Percentiles rank a stretch among this genome's conserved stretches.
Evolutionary conservation across 2,113 vertebrate genomes (phyloP).

Genomic region (Malurus melanocephalus): DNA sequence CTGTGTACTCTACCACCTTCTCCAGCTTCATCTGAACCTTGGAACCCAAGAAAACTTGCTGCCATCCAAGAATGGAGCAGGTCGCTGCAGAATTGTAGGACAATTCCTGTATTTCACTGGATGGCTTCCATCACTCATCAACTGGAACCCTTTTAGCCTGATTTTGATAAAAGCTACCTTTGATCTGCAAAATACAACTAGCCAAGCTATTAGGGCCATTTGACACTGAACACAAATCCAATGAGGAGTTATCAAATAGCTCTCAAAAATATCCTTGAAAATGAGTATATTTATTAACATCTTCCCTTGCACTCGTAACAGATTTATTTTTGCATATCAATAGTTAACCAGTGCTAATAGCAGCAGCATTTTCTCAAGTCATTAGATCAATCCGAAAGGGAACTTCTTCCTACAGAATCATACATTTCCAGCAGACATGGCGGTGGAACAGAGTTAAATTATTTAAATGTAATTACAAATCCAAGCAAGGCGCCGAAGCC

Average conservation of each 20-base stretch:
- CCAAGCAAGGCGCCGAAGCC: slow-evolving; percentile 42
- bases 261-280: not conserved
- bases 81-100: not conserved
- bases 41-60: not conserved
- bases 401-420: slow-evolving; percentile 22
- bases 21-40: not conserved
- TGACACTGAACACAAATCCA: not conserved
- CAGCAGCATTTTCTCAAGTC: slow-evolving; percentile 24
- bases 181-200: not conserved
- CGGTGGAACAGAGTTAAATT: slow-evolving; percentile 52
- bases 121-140: not conserved
- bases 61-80: not conserved
- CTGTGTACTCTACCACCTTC: not conserved
- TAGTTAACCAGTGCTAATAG: slow-evolving; percentile 23
- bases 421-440: slow-evolving; percentile 19
- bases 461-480: slow-evolving; percentile 66
- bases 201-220: not conserved
- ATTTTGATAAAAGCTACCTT: not conserved
- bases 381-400: slow-evolving; percentile 37
- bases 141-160: not conserved
- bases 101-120: not conserved
- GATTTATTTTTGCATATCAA: slow-evolving; percentile 23
- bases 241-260: not conserved
- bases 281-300: not conserved
- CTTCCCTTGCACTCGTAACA: not conserved